Evolutionary conservation across 37 sponge, comb jelly and placozoan species (phyloP).

Genomic region (Dysidea cf. avara): DNA sequence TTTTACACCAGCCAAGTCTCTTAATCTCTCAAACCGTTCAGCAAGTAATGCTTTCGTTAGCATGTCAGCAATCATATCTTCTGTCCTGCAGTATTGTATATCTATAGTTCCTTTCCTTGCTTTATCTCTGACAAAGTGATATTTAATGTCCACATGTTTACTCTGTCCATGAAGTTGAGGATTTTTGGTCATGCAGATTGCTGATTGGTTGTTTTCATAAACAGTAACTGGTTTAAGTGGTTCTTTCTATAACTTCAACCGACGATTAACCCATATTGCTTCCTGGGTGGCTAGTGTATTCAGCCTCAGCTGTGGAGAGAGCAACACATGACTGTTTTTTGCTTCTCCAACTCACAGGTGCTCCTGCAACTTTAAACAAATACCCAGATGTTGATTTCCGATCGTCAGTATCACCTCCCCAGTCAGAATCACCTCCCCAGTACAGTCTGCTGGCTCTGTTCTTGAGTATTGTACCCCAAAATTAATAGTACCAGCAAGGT

Average conservation of each 20-base stretch:
- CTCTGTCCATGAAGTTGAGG: conserved; percentile 38
- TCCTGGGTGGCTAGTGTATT: conserved; percentile 30
- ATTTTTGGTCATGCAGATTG: conserved; percentile 33
- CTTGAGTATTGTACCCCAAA: conserved; percentile 7
- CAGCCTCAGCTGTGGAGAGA: conserved; percentile 36
- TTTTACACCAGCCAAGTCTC: too few relatives aligned
- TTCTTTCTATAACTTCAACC: neutral
- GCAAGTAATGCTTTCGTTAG: conserved; percentile 17
- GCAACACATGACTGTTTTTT: conserved; percentile 36
- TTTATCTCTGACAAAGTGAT: conserved; percentile 29
- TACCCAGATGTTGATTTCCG: conserved; percentile 31
- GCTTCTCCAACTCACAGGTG: conserved; percentile 36
- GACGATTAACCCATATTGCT: conserved; percentile 22
- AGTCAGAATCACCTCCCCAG: conserved; percentile 30
- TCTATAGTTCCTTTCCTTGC: conserved; percentile 7
- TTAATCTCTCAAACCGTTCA: too few relatives aligned
- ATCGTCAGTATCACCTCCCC: conserved; percentile 39
- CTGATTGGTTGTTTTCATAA: conserved; percentile 46
- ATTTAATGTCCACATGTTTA: conserved; percentile 19
- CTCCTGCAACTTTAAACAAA: conserved; percentile 17
- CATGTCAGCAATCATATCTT: conserved; percentile 31
- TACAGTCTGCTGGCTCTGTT: conserved; percentile 1
- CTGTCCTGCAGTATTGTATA: conserved; percentile 24
- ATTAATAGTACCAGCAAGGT: conserved; percentile 17
- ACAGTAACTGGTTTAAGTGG: conserved; percentile 5